Base-by-base conservation (phyloP, 2,113 vertebrate species). In the Pseudorhombus dupliciocellatus region DNA sequence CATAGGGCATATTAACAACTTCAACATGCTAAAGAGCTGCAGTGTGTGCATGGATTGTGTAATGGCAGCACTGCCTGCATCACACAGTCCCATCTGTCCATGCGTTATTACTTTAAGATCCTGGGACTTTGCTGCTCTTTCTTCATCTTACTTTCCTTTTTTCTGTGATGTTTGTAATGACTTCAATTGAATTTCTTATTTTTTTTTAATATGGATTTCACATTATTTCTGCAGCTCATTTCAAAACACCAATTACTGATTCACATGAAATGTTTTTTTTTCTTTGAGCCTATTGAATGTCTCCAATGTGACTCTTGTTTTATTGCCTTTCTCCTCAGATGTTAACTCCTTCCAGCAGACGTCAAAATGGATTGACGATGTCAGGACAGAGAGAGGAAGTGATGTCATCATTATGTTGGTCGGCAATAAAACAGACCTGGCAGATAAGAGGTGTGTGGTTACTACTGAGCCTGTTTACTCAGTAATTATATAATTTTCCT, bases 341-440 rank as follows among this genome's bases (percentile, higher is more conserved):
- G 91, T 97, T 74, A 97, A 97, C 87, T 97, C 96, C 24, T 97
- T 97, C 91, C 95, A 96, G 79, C 96, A 97, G 91, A 97, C 96
- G 50, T 95, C 96, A 24, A 97, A 97, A 87, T 97, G 96, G 96
- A 97, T 97, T 1, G 96, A 97, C 21, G 96, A 97, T 1, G 96
- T 97, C 84, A 91, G 96, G 90, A 97, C 96, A 77, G 96, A 97
- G 93, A 88, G 96, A 81, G 96, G 96, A 91, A 96, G 96, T 72
- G 96, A 97, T 55, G 96, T 97, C 86, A 97, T 97, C 88, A 97
- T 97, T 67, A 97, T 97, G 96, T 92, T 97, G 1, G 96, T 97
- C 52, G 96, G 96, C 87, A 97, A 97, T 79, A 97, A 97, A 91
- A 97, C 96, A 21, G 96, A 97, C 78, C 91, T 97, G 75, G 95